Conservation (phyloP, 64 coral and sea anemone genomes). For the Stylophora pistillata region DNA sequence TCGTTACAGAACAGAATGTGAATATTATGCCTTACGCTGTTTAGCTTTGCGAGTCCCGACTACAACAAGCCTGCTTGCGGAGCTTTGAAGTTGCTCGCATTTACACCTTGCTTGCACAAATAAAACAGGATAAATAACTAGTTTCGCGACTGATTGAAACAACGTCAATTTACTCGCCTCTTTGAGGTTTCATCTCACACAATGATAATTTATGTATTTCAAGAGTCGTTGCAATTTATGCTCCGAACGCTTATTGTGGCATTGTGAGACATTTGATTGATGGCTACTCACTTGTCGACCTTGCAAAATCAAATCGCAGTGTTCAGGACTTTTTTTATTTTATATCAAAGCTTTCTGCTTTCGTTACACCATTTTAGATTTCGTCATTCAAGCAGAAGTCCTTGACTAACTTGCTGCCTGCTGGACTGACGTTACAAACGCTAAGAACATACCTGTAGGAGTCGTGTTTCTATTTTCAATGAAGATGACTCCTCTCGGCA, state of each 20-base stretch:
- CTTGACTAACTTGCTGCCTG: not conserved
- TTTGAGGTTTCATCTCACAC: not conserved
- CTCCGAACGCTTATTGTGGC: too few relatives aligned
- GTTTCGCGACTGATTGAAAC: not conserved
- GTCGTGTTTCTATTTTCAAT: too few relatives aligned
- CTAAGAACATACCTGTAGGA: too few relatives aligned
- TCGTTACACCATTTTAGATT: too few relatives aligned
- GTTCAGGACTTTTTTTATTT: not conserved
- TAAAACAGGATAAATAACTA: not conserved
- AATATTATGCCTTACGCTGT: not conserved
- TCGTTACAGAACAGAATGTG: not conserved
- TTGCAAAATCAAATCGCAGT: too few relatives aligned
- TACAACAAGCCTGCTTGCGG: not conserved
- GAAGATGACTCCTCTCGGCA: too few relatives aligned
- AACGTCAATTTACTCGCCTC: too few relatives aligned
- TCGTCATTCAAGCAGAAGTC: not conserved
- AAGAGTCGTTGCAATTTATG: too few relatives aligned
- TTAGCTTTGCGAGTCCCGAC: not conserved
- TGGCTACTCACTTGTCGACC: too few relatives aligned
- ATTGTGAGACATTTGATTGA: not conserved
- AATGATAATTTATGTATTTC: not conserved
- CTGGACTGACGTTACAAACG: too few relatives aligned
- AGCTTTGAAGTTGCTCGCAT: not conserved
- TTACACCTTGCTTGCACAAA: not conserved
- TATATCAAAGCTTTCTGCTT: not conserved